A percentile compares a stretch with the other conserved stretches of the same genome.
phyloP scores from a whole-genome alignment of 2,797 vertebrate genomes.

The Xerus rutilus region DNA sequence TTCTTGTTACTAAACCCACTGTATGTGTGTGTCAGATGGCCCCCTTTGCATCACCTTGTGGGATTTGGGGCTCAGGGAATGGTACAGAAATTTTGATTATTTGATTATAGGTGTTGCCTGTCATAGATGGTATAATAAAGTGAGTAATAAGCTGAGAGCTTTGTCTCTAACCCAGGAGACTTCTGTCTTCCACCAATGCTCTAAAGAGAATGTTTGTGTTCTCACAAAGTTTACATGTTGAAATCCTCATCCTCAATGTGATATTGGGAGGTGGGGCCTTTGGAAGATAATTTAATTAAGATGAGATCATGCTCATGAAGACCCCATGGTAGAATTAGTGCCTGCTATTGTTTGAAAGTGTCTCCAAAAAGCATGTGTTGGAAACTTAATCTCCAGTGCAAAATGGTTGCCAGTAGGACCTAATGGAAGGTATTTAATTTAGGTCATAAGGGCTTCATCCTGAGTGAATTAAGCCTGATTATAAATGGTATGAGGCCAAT shows the following conservation, averaged over 20 bases:
- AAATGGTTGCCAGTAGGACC: neutral
- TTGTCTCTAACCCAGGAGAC: neutral
- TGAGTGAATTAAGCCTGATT: neutral
- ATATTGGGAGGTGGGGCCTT: neutral
- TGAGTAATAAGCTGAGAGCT: neutral
- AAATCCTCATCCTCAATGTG: neutral
- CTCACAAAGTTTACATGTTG: neutral
- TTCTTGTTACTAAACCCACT: neutral
- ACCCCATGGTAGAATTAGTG: neutral
- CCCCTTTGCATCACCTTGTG: neutral
- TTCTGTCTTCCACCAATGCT: neutral
- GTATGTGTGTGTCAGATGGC: neutral
- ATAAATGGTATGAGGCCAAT: neutral
- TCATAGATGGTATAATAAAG: neutral
- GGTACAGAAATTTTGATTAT: neutral
- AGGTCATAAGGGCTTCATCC: neutral
- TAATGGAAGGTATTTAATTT: neutral
- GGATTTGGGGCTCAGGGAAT: neutral
- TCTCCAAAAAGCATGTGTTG: neutral
- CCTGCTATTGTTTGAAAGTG: neutral
- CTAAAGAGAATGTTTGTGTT: neutral
- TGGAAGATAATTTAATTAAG: neutral
- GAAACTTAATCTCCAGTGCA: neutral
- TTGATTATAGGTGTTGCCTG: neutral
- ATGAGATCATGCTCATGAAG: neutral